Evolutionary conservation across 2,888 invertebrate species (phyloP).

Genomic region (Eremobia ochroleuca): DNA sequence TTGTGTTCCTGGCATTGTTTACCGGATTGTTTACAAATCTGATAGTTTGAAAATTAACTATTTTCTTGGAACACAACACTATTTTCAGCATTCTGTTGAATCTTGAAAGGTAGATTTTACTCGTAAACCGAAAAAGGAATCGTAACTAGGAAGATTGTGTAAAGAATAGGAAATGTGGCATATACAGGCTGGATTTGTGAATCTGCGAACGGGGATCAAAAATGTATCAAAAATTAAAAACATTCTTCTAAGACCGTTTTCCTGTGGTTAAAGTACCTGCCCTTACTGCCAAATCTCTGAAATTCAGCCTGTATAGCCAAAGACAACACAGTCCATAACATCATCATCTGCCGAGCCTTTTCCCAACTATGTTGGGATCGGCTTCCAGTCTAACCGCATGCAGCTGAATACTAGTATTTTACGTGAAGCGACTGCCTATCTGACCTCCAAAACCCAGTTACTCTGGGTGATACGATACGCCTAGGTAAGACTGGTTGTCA

Average conservation of each 20-base stretch:
- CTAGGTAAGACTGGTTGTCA: too few relatives aligned
- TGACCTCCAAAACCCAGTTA: too few relatives aligned
- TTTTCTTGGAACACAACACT: slow-evolving; percentile 13
- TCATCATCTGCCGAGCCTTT: too few relatives aligned
- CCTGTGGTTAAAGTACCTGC: background rate
- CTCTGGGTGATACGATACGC: too few relatives aligned
- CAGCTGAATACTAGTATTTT: too few relatives aligned
- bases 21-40: slow-evolving; percentile 53
- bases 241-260: background rate
- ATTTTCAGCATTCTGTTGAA: slow-evolving; percentile 4
- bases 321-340: too few relatives aligned
- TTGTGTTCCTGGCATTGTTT: slow-evolving; percentile 54
- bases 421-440: too few relatives aligned
- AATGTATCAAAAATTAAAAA: background rate
- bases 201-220: background rate
- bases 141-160: background rate
- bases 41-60: slow-evolving; percentile 41
- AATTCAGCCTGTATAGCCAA: background rate
- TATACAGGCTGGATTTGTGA: background rate
- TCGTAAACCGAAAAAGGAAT: background rate
- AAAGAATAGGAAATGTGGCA: background rate
- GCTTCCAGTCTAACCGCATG: too few relatives aligned
- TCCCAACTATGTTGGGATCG: too few relatives aligned
- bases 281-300: background rate
- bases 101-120: background rate